Evolutionary conservation across 2,113 vertebrate species (phyloP).

Genomic region (Poecilia latipinna): DNA sequence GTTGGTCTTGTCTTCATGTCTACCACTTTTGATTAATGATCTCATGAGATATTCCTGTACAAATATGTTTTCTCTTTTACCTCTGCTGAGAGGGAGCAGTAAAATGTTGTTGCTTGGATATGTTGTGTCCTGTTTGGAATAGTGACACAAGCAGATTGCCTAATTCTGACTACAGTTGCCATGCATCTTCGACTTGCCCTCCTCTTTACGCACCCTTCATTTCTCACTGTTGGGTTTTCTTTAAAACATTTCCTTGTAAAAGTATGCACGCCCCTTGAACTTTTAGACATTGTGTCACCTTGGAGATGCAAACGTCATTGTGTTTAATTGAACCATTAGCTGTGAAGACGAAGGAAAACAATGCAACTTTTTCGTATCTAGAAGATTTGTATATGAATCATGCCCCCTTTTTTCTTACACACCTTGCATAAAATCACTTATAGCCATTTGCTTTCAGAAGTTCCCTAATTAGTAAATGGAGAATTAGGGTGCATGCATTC

Average conservation of each 20-base stretch:
- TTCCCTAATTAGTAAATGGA: background rate
- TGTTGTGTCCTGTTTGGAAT: slow-evolving; percentile 64
- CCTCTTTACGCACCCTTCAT: background rate
- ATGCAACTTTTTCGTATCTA: background rate
- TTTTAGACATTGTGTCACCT: no score
- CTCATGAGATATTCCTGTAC: slow-evolving; percentile 69
- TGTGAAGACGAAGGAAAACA: background rate
- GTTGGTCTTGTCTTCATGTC: slow-evolving; percentile 22
- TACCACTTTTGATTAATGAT: slow-evolving; percentile 67
- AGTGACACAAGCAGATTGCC: slow-evolving; percentile 66
- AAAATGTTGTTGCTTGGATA: slow-evolving; percentile 64
- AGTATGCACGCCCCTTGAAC: no score
- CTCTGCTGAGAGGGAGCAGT: slow-evolving; percentile 41
- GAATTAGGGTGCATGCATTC: background rate
- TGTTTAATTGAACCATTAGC: no score
- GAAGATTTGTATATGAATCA: background rate
- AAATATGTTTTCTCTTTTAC: slow-evolving; percentile 29
- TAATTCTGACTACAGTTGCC: slow-evolving; percentile 77
- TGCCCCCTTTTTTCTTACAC: background rate
- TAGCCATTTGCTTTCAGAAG: background rate
- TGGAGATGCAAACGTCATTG: no score
- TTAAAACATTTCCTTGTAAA: background rate
- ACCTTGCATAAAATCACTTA: no score
- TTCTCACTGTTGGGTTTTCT: background rate
- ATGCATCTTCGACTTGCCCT: slow-evolving; percentile 39